Evolutionary conservation across 2,888 invertebrate species (phyloP).

Genomic region (Timema podura): DNA sequence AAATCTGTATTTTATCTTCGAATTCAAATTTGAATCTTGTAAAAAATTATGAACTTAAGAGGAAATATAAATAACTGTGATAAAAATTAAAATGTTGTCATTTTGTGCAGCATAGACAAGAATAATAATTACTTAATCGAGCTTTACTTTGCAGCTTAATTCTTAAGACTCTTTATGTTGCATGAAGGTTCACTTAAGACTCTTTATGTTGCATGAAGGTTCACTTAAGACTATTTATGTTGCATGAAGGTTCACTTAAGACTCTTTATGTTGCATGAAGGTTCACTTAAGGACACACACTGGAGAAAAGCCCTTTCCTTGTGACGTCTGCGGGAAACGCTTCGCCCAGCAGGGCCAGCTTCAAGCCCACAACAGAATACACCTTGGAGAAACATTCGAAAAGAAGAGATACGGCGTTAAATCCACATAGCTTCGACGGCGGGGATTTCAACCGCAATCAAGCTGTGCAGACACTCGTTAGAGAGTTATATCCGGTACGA

Average conservation of each 20-base stretch:
- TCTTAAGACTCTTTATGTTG: too few relatives aligned
- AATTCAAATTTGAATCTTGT: too few relatives aligned
- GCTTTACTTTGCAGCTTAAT: too few relatives aligned
- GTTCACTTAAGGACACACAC: slow-evolving; percentile 11
- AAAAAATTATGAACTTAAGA: too few relatives aligned
- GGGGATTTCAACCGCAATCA: too few relatives aligned
- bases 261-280: neutral
- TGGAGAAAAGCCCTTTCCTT: slow-evolving; percentile 43
- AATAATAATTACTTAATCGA: too few relatives aligned
- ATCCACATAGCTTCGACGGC: slow-evolving; percentile 24
- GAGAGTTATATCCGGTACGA: too few relatives aligned
- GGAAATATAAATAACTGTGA: too few relatives aligned
- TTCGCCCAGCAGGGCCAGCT: slow-evolving; percentile 32
- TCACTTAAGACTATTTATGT: neutral
- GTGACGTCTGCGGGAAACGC: slow-evolving; percentile 40
- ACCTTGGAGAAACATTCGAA: slow-evolving; percentile 6
- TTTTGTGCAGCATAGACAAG: too few relatives aligned
- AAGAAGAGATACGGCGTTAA: slow-evolving; percentile 9
- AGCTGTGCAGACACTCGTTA: too few relatives aligned
- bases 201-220: neutral
- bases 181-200: neutral
- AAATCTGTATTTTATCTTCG: too few relatives aligned
- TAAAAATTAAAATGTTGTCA: too few relatives aligned
- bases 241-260: neutral
- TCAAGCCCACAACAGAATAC: slow-evolving; percentile 27